Conservation (phyloP, 2,888 invertebrate genomes). For the Metopia argyrocephala region DNA sequence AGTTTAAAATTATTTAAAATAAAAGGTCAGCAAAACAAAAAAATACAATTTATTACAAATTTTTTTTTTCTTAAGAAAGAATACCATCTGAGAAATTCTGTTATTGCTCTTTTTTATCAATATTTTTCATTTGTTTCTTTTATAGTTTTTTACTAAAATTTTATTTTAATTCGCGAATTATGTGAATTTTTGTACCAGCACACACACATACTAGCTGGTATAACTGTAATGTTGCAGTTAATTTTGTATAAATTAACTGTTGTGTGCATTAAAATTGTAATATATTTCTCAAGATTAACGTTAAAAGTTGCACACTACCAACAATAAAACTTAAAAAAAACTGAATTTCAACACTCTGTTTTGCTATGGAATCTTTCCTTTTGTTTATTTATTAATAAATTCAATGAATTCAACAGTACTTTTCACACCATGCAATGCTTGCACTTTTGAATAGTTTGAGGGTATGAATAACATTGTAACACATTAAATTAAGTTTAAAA, state of each 20-base stretch:
- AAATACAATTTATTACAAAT: too few relatives aligned
- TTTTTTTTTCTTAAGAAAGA: neutral
- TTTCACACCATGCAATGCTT: conserved; percentile 44
- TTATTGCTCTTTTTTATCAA: neutral
- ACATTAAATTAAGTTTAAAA: conserved; percentile 16
- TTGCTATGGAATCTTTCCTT: conserved; percentile 5
- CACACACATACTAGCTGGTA: neutral
- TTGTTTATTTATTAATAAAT: neutral
- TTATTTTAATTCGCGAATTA: neutral
- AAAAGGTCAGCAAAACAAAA: too few relatives aligned
- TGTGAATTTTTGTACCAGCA: neutral
- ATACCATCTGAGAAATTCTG: neutral
- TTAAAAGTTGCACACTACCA: neutral
- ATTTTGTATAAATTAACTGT: conserved; percentile 26
- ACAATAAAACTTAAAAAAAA: conserved; percentile 6
- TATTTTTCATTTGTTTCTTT: neutral
- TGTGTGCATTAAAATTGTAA: conserved; percentile 1
- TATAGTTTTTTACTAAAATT: neutral
- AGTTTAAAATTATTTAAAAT: too few relatives aligned
- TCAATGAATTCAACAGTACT: conserved; percentile 28
- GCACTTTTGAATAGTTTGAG: conserved; percentile 24
- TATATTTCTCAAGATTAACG: conserved; percentile 31
- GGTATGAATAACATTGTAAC: conserved; percentile 27
- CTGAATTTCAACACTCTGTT: conserved; percentile 27
- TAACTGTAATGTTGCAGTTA: conserved; percentile 4